Percentiles rank a stretch among this genome's conserved stretches.
Evolutionary conservation across 1,140 invertebrate genomes (phyloP).

Genomic region (Triops longicaudatus): DNA sequence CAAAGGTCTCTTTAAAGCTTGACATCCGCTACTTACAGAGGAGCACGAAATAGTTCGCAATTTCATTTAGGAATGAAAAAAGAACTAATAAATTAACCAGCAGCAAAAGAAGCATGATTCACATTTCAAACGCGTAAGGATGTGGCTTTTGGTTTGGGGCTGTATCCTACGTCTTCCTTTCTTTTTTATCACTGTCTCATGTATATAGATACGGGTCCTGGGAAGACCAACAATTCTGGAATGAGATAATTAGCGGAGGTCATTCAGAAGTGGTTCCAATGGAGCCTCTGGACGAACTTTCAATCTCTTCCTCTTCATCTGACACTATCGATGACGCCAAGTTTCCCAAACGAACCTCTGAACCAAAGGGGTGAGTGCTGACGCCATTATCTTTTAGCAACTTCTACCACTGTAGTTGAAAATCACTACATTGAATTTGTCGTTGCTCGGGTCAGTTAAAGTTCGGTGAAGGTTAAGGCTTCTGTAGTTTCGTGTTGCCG

Average conservation of each 20-base stretch:
- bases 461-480: neutral
- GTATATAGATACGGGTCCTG: neutral
- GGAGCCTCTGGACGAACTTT: neutral
- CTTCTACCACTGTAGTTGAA: neutral
- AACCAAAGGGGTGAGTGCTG: neutral
- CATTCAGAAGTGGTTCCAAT: neutral
- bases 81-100: no score
- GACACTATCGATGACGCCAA: neutral
- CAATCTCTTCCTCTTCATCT: neutral
- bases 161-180: neutral
- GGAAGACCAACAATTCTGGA: conserved; percentile 7
- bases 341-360: neutral
- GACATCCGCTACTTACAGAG: no score
- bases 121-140: no score
- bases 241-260: neutral
- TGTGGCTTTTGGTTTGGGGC: no score
- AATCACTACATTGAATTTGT: neutral
- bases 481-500: no score
- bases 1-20: no score
- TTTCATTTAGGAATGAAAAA: no score
- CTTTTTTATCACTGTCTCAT: neutral
- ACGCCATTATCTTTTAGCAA: conserved; percentile 4
- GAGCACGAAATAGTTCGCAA: no score
- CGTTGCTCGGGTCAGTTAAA: neutral
- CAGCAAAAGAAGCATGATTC: no score